Evolutionary conservation across 2,113 vertebrate species (phyloP).

Genomic region (Polyodon spathula): DNA sequence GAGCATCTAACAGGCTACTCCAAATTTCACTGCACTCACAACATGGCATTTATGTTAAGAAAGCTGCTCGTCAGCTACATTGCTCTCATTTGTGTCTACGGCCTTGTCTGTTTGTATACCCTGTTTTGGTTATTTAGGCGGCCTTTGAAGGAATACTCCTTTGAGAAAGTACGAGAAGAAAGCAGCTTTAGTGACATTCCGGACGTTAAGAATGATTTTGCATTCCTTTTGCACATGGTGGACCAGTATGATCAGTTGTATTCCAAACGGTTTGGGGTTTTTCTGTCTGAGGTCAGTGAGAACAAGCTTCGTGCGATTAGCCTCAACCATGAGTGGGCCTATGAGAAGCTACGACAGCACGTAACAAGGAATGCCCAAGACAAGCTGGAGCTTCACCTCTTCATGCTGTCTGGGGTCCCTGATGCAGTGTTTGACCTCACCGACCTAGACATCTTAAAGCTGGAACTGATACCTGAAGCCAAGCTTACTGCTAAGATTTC

Average conservation of each 20-base stretch:
- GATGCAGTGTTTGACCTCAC: constrained; percentile 92
- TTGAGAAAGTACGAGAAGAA: constrained; percentile 93
- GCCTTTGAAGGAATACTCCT: constrained; percentile 93
- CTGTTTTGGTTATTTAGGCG: constrained; percentile 93
- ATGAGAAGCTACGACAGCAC: constrained; percentile 87
- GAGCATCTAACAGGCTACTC: constrained; percentile 88
- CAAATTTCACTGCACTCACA: constrained; percentile 87
- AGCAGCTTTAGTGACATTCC: constrained; percentile 98
- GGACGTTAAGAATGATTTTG: constrained; percentile 96
- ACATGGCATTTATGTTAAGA: constrained; percentile 95
- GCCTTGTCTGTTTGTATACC: constrained; percentile 86
- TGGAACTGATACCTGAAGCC: constrained; percentile 92
- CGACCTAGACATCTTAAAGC: constrained; percentile 84
- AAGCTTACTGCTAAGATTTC: constrained; percentile 93
- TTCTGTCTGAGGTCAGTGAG: constrained; percentile 93
- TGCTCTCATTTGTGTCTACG: constrained; percentile 87
- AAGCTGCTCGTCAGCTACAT: constrained; percentile 96
- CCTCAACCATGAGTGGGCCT: constrained; percentile 94
- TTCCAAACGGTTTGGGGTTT: constrained; percentile 92
- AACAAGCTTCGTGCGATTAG: constrained; percentile 93
- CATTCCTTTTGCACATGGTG: constrained; percentile 95
- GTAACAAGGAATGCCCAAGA: constrained; percentile 84
- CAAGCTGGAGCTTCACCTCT: constrained; percentile 85
- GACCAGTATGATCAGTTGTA: constrained; percentile 95
- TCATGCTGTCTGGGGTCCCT: constrained; percentile 89